Evolutionary conservation across 2,888 invertebrate species (phyloP).

Genomic region (Cephus sareptanus): DNA sequence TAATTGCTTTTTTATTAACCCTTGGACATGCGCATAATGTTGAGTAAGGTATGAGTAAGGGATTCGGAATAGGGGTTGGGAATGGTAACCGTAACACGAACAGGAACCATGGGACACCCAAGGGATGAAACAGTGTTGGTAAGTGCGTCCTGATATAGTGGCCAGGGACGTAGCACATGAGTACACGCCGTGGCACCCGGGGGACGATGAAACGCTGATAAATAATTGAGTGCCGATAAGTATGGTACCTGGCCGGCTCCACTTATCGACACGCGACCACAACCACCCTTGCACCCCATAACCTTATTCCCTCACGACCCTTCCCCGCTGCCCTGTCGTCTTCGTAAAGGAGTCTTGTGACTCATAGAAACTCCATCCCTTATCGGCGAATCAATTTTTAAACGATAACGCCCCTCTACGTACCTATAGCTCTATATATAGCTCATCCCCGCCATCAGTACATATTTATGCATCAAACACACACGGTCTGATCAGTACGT

Average conservation of each 20-base stretch:
- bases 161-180: slow-evolving; percentile 6
- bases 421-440: too few relatives aligned
- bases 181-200: slow-evolving; percentile 17
- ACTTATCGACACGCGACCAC: slow-evolving; percentile 28
- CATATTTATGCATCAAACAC: too few relatives aligned
- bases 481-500: too few relatives aligned
- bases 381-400: not conserved
- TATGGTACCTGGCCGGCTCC: slow-evolving; percentile 26
- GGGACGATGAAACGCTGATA: slow-evolving; percentile 35
- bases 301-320: not conserved
- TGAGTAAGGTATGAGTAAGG: slow-evolving; percentile 3
- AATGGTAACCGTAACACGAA: too few relatives aligned
- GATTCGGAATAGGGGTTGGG: not conserved
- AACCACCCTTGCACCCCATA: not conserved
- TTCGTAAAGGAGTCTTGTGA: slow-evolving; percentile 17
- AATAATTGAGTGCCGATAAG: slow-evolving; percentile 43
- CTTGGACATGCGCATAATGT: slow-evolving; percentile 13
- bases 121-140: too few relatives aligned
- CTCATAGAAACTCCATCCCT: slow-evolving; percentile 16
- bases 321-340: slow-evolving; percentile 1
- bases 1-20: slow-evolving; percentile 29
- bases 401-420: not conserved
- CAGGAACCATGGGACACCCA: too few relatives aligned
- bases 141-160: too few relatives aligned
- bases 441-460: too few relatives aligned